Base-by-base conservation (phyloP, 1,140 invertebrate species). In the Neodiprion virginianus region DNA sequence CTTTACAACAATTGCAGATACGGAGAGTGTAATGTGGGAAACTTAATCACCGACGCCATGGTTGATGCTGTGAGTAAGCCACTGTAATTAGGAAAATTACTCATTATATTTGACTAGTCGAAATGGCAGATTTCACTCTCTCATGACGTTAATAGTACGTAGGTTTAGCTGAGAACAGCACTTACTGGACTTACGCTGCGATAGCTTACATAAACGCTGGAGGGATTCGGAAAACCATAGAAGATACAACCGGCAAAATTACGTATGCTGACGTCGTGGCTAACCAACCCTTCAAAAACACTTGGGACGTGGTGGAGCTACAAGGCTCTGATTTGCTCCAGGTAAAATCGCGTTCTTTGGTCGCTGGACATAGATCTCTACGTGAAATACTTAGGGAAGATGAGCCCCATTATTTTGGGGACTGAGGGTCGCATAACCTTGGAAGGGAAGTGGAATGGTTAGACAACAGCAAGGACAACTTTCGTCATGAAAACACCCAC, bases 1-100 rank as follows among this genome's bases (percentile, higher is more conserved):
- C 81, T 94, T 1, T 88, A 88, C 17, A 85, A 87, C 1, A 80
- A 82, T 0, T 95, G 94, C 78, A 79, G 89, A 10, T 85, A 83
- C 14, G 80, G 79, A 0, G 95, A 96, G 84, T 96, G 95, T 80
- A 95, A 94, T 76, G 82, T 96, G 53, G 95, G 94, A 14, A 95
- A 93, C 82, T 90, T 95, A 17, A 90, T 95, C 53, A 91, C 93
- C 8, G 94, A 96, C 76, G 91, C 93, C 0, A 92, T 94, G 86
- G 88, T 95, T 48, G 87, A 93, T 82, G 77, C 85, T 40, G 90
- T 91, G 79, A 79, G 88, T 85, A 67, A 66, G 23, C 23, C 21
- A 48, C 17, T 9, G 73, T 49, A 28, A 69, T 48, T 48, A 73
- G 28, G 12, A 12, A n/a, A 49, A 48, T 65, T 66, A 61, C 14